These are phyloP conservation scores for Zygaena filipendulae DNA, from an alignment of 2,888 invertebrate genomes.

Conservation along the genomic window DNA sequence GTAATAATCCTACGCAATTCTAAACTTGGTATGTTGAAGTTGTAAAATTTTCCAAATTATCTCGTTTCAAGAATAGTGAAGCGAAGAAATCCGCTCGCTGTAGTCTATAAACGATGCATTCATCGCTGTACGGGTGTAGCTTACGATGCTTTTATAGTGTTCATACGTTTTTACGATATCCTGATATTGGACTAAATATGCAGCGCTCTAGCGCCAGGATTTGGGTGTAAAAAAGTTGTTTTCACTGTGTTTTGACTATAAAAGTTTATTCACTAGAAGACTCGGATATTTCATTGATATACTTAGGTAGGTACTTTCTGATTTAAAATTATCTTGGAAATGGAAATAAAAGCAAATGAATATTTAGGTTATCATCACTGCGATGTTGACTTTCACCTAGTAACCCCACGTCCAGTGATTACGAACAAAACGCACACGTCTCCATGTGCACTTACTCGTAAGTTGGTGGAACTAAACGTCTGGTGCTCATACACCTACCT, in stretches of 20 bases:
- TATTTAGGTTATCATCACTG: too few species aligned
- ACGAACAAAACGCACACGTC: background rate
- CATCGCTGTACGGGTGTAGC: constrained; percentile 19
- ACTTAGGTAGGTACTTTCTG: background rate
- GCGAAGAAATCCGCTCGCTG: constrained; percentile 1
- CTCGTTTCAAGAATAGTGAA: constrained; percentile 6
- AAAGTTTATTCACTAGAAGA: too few species aligned
- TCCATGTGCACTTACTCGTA: background rate
- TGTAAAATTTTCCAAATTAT: background rate
- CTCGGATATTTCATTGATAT: too few species aligned
- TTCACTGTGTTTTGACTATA: too few species aligned
- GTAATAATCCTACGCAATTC: background rate
- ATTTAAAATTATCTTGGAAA: constrained; percentile 1
- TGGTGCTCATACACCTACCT: background rate
- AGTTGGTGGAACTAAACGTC: constrained; percentile 16
- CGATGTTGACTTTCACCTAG: too few species aligned
- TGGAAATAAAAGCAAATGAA: too few species aligned
- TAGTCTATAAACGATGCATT: constrained; percentile 17
- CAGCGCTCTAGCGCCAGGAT: constrained; percentile 19
- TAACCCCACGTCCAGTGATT: too few species aligned
- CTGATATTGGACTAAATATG: constrained; percentile 28
- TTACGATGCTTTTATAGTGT: constrained; percentile 34
- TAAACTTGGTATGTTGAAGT: background rate
- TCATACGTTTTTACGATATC: constrained; percentile 37
- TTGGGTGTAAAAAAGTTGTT: constrained; percentile 14